Evolutionary conservation across 2,888 invertebrate genomes (phyloP).

Genomic region (Trichopria drosophilae): DNA sequence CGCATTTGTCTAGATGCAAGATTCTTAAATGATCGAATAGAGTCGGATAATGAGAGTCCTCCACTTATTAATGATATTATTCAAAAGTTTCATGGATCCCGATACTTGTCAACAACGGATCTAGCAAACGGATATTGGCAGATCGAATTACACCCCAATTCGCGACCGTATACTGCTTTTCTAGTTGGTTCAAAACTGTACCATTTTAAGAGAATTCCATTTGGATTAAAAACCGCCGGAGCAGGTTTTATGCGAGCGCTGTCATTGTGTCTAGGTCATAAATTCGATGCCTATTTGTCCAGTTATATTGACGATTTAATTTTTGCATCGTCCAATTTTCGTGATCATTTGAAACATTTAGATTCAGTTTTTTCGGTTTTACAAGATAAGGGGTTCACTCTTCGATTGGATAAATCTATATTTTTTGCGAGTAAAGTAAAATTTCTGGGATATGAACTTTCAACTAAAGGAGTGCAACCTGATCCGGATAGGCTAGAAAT

Average conservation of each 20-base stretch:
- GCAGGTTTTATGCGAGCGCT: no score
- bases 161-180: no score
- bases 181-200: constrained; percentile 31
- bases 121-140: constrained; percentile 38
- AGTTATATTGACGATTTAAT: constrained; percentile 24
- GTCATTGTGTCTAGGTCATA: constrained; percentile 37
- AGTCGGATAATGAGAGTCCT: no score
- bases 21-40: constrained; percentile 37
- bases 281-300: constrained; percentile 17
- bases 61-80: constrained; percentile 31
- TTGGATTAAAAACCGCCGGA: no score
- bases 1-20: constrained; percentile 45
- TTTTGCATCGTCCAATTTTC: no score
- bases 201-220: no score
- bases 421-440: no score
- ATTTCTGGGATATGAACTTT: no score
- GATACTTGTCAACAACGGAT: constrained; percentile 33
- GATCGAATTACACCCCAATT: constrained; percentile 30
- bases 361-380: no score
- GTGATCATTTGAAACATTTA: no score
- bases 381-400: no score
- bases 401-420: no score
- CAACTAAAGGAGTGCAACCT: constrained; percentile 7
- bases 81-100: constrained; percentile 32
- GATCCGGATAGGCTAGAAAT: constrained; percentile 28